phyloP scores from a whole-genome alignment of 2,113 vertebrate genomes.

The Zosterops pallidus region DNA sequence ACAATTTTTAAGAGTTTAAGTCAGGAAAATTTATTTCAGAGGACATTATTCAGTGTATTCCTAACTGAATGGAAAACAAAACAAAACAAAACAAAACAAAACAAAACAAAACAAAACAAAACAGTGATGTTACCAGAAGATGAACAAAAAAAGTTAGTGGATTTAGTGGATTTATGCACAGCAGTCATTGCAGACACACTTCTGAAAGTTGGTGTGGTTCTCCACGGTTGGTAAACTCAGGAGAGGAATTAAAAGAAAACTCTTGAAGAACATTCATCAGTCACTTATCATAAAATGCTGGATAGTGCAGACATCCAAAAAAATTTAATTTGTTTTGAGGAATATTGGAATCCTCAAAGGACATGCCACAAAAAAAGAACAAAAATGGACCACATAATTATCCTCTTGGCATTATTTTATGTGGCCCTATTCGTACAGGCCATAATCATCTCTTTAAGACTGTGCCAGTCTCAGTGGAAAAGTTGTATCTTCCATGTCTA shows the following conservation, averaged over 20 bases:
- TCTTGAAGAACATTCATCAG: not conserved
- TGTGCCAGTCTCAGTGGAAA: not conserved
- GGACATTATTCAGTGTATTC: not conserved
- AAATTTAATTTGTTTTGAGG: not conserved
- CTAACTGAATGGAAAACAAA: not conserved
- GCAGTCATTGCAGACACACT: not conserved
- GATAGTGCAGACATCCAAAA: not conserved
- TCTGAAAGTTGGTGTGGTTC: not conserved
- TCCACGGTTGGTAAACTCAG: not conserved
- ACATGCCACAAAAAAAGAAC: not conserved
- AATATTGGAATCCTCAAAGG: not conserved
- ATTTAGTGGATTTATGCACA: not conserved
- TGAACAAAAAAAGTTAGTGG: rapidly evolving
- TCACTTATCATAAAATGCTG: not conserved
- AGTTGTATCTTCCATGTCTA: not conserved
- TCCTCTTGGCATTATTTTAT: not conserved
- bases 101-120: not conserved
- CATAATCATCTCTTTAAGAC: not conserved
- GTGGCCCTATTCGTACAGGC: not conserved
- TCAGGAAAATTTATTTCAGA: not conserved
- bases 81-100: no score
- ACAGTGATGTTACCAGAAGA: not conserved
- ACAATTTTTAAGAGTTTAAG: not conserved
- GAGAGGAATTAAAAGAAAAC: not conserved
- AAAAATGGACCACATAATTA: not conserved